phyloP scores from a whole-genome alignment of 2,113 vertebrate genomes.

The Chroicocephalus ridibundus region DNA sequence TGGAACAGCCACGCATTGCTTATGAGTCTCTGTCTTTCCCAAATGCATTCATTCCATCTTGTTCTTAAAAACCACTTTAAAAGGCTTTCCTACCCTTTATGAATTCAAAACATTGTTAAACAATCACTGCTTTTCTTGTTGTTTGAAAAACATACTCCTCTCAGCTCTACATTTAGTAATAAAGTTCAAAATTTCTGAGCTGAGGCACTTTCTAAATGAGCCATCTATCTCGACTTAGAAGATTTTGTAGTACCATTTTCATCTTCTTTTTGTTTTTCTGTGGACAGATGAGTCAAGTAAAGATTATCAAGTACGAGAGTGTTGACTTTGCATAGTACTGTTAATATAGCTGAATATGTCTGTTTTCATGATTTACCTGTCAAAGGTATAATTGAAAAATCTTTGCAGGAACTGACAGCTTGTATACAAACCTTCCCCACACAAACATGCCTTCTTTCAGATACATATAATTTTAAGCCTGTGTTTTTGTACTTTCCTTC shows the following conservation, averaged over 20 bases:
- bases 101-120: slow-evolving; percentile 2
- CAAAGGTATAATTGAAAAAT: neutral
- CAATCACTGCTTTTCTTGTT: neutral
- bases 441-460: neutral
- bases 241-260: neutral
- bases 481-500: neutral
- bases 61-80: neutral
- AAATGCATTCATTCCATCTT: neutral
- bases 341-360: neutral
- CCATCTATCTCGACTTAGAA: neutral
- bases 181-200: neutral
- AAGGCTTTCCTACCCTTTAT: neutral
- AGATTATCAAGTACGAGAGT: neutral
- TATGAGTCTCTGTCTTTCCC: neutral
- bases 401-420: neutral
- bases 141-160: neutral
- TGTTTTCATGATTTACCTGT: neutral
- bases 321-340: neutral
- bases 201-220: neutral
- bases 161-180: neutral
- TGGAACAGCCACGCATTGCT: neutral
- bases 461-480: neutral
- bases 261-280: neutral
- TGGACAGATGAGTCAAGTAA: neutral
- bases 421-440: neutral